Evolutionary conservation across 2,888 invertebrate genomes (phyloP).

Genomic region (Dicyrtomina minuta): DNA sequence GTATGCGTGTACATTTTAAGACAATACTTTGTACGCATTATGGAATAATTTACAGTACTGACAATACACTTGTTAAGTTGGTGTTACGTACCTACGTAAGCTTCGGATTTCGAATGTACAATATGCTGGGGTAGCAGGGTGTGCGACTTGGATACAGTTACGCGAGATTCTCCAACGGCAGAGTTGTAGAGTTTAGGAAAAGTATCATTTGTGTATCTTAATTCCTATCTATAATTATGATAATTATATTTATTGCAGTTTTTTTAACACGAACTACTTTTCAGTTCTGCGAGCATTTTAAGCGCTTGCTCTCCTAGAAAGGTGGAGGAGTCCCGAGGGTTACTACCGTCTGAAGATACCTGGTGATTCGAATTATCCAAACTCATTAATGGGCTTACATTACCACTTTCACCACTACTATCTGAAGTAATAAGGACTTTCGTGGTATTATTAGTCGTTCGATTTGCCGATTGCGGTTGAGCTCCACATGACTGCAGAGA

Average conservation of each 20-base stretch:
- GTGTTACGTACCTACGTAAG: no score
- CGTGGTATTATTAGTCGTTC: slow-evolving; percentile 48
- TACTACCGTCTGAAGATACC: slow-evolving; percentile 33
- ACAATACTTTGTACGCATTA: no score
- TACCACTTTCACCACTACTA: slow-evolving; percentile 47
- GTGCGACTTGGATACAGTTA: no score
- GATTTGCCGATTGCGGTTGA: neutral
- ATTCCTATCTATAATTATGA: neutral
- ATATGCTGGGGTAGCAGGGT: no score
- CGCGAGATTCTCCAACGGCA: no score
- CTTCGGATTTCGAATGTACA: no score
- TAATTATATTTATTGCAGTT: neutral
- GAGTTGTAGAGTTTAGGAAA: neutral
- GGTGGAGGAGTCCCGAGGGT: slow-evolving; percentile 45
- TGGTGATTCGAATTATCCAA: slow-evolving; percentile 19
- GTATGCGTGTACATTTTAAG: no score
- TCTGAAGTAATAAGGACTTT: slow-evolving; percentile 52
- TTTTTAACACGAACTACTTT: slow-evolving; percentile 52
- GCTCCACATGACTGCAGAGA: slow-evolving; percentile 3
- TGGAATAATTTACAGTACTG: no score
- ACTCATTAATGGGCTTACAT: slow-evolving; percentile 43
- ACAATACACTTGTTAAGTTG: no score
- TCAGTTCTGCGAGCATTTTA: slow-evolving; percentile 52
- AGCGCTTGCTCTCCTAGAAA: slow-evolving; percentile 51
- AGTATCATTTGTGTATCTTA: neutral